Percentiles rank a stretch among this genome's conserved stretches.
Conservation (phyloP, 2,797 vertebrate genomes). For the Petrocephalus schoutedeni region DNA sequence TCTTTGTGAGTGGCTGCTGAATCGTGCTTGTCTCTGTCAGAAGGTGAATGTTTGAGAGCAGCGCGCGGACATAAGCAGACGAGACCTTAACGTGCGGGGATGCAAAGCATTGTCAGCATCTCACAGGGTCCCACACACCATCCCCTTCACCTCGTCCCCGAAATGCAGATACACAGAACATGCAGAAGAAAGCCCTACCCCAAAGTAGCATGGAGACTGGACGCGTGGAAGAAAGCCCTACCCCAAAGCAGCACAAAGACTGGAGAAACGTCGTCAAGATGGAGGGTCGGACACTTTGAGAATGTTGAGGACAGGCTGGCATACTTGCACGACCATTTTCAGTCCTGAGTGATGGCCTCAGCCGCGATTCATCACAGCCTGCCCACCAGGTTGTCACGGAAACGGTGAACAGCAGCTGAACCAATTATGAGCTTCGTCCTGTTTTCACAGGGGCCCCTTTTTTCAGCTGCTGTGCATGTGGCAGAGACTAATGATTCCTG, state of each 20-base stretch:
- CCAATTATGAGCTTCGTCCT: constrained; percentile 9
- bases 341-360: background rate
- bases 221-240: background rate
- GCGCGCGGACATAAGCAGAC: background rate
- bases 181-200: background rate
- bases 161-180: background rate
- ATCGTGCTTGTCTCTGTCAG: background rate
- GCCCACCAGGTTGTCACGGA: constrained; percentile 7
- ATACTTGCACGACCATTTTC: background rate
- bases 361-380: constrained; percentile 13
- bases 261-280: background rate
- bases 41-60: background rate
- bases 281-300: background rate
- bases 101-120: background rate
- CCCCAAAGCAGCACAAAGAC: background rate
- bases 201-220: background rate
- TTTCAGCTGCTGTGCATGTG: constrained; percentile 9
- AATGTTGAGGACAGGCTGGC: background rate
- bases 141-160: background rate
- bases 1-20: constrained; percentile 6
- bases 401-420: constrained; percentile 22
- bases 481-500: constrained; percentile 15
- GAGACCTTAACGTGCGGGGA: background rate
- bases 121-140: background rate
- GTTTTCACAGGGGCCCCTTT: constrained; percentile 22